Base-by-base conservation (phyloP, 2,797 vertebrate species). In the Mormyrus proboscirostris region DNA sequence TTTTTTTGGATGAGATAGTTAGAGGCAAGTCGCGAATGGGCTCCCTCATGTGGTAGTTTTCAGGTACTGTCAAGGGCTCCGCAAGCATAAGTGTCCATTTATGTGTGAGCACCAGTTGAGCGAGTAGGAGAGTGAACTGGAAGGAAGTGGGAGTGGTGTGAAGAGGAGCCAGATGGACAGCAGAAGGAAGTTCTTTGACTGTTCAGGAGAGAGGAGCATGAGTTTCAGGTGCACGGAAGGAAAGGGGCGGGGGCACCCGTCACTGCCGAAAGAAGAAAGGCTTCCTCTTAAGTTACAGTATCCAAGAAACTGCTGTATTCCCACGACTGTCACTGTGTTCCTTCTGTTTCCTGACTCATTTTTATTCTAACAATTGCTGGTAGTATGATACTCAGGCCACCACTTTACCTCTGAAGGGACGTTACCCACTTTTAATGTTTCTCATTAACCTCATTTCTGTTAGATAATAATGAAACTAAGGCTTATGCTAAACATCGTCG, bases 81-180 rank as follows among this genome's bases (percentile, higher is more conserved):
- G 51, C 12, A 25, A 86, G 49, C 84, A 73, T 51, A 51, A 49
- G 92, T 92, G 91, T 91, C 90, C 69, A 85, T 91, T 90, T 16
- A 41, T 76, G 91, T 91, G 94, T 83, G 91, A 96, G 95, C 96
- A 96, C 96, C 95, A 95, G 96, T 96, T 96, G 95, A 87, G 96
- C 95, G 96, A 88, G 96, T 96, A 96, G 95, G 95, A 96, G 95
- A 95, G 95, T 95, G 94, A 95, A 95, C 95, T 95, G 95, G 94
- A 95, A 95, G 95, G 94, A 94, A 95, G 95, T 96, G 96, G 96
- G 96, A 94, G 95, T 96, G 94, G 95, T 95, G 95, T 93, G 91
- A 94, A 95, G 85, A 29, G 95, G 94, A 96, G 96, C 97, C 97
- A 96, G 97, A 97, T 96, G 96, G 96, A 96, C 97, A 95, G 95